Percentiles rank a stretch among this genome's conserved stretches.
Evolutionary conservation across 2,113 vertebrate genomes (phyloP).

Genomic region (Axis porcinus): DNA sequence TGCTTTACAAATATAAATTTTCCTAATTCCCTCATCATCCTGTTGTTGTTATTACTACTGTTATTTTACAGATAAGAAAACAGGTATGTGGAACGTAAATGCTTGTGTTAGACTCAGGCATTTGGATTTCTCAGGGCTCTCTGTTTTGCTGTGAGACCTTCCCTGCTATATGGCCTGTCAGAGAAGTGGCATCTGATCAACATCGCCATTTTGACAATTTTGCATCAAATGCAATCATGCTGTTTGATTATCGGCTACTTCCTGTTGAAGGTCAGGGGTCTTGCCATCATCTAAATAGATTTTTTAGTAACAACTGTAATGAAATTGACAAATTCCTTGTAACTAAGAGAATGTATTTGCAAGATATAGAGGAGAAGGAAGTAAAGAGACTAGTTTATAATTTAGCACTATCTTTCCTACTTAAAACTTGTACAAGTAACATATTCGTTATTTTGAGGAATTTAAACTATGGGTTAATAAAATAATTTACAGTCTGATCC

Average conservation of each 20-base stretch:
- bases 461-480: neutral
- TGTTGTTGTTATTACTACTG: neutral
- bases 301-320: neutral
- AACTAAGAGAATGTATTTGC: neutral
- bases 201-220: neutral
- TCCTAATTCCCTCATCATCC: neutral
- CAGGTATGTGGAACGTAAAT: neutral
- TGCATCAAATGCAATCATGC: neutral
- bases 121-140: neutral
- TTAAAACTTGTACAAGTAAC: neutral
- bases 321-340: conserved; percentile 3
- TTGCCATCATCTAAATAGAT: neutral
- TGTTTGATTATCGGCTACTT: neutral
- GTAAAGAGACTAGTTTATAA: neutral
- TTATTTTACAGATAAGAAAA: conserved; percentile 31
- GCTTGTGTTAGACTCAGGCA: neutral
- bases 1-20: neutral
- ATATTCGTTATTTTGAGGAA: neutral
- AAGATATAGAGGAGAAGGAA: neutral
- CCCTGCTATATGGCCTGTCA: neutral
- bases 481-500: neutral
- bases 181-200: neutral
- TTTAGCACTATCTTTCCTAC: neutral
- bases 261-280: neutral
- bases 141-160: neutral